Base-by-base conservation (phyloP, 2,113 vertebrate species). In the Larimichthys polyactis region DNA sequence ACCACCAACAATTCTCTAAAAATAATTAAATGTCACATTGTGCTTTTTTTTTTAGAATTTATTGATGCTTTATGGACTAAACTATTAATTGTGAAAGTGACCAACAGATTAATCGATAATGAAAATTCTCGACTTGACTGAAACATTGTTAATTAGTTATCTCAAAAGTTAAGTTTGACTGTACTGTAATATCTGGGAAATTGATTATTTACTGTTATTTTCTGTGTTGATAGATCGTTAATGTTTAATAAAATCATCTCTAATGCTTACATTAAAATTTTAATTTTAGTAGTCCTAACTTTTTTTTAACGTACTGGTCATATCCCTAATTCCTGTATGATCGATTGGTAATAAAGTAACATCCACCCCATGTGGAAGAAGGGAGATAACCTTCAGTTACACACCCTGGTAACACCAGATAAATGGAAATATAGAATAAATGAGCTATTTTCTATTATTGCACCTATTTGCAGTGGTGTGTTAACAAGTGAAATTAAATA, bases 21-120 rank as follows among this genome's bases (percentile, higher is more conserved):
- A 14, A 22, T 58, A 72, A 66, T 44, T 71, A 66, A 29, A 59
- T 10, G 19, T 65, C 19, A 49, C 51, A 48, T 63, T 62, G 17
- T 15, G 15, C 16, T 58, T 71, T 74, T 67, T 58, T 71, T 74
- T 7, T 27, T 3, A 66, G 0, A 17, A 29, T 52, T 11, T 24
- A 40, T 8, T 40, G 36, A 40, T 40, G 36, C 9, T 40, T 40
- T 40, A 40, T 40, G 17, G 40, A 29, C 36, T 16, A 57, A 40
- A 43, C 16, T 20, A 73, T 69, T 52, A 6, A 15, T 52, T 7
- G 1, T 4, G 8, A 32, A 36, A 10, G 52, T 12, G 20, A 64
- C 22, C 10, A 8, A 20, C n/a, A 32, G 14, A 46, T 46, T 46
- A 46, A 14, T 46, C 4, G 43, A 62, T 16, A 17, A 27, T 17